phyloP scores from a whole-genome alignment of 2,797 vertebrate species.

The Macropus fuliginosus region DNA sequence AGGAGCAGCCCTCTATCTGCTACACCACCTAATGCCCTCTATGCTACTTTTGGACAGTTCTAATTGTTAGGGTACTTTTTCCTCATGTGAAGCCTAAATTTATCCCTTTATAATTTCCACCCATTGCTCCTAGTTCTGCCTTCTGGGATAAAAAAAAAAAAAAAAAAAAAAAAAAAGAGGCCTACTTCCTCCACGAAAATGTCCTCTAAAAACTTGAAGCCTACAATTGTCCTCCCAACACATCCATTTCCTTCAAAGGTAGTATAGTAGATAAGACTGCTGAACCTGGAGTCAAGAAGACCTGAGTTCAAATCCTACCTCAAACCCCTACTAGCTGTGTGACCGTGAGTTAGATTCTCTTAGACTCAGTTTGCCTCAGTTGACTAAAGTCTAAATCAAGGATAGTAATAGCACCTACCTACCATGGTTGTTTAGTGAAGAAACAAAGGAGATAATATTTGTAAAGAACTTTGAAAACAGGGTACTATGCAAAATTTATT shows the following conservation, averaged over 20 bases:
- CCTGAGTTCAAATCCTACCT: neutral
- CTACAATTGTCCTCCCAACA: neutral
- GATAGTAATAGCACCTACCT: neutral
- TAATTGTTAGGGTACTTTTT: neutral
- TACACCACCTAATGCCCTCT: neutral
- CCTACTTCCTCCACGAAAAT: neutral
- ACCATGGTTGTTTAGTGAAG: neutral
- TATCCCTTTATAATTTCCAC: neutral
- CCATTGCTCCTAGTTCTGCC: neutral
- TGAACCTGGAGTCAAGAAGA: neutral
- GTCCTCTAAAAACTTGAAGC: neutral
- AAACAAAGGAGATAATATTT: neutral
- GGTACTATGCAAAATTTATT: neutral
- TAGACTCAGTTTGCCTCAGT: neutral
- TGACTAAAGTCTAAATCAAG: conserved; percentile 14
- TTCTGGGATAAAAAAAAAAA: neutral
- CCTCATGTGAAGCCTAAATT: neutral
- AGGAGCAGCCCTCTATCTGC: too few relatives aligned
- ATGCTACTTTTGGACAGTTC: neutral
- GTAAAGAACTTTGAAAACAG: neutral
- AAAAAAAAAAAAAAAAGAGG: neutral
- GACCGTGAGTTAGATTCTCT: neutral
- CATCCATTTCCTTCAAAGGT: neutral
- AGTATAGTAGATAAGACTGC: neutral
- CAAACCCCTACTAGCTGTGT: neutral